A percentile compares a stretch with the other conserved stretches of the same genome.
Conservation (phyloP, 2,888 invertebrate species). For the Drosophila greeni region DNA sequence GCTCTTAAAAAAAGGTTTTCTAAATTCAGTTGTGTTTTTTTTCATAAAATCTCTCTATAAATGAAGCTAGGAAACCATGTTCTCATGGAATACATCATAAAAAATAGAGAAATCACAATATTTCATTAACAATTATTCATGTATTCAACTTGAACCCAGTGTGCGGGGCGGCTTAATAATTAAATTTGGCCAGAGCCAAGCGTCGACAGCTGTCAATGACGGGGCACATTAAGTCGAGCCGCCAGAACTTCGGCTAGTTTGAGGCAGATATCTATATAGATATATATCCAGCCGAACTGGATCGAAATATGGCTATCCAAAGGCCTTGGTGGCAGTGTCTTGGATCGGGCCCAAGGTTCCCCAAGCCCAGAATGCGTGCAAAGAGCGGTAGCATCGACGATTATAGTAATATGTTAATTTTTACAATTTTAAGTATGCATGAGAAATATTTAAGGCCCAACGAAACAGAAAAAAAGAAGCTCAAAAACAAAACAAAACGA, state of each 20-base stretch:
- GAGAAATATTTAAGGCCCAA: constrained; percentile 17
- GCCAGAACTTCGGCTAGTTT: constrained; percentile 3
- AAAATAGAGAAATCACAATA: no score
- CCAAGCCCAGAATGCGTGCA: not conserved
- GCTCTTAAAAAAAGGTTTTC: not conserved
- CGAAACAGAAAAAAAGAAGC: not conserved
- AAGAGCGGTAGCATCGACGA: constrained; percentile 12
- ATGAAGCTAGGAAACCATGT: not conserved
- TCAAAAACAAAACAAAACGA: constrained; percentile 2
- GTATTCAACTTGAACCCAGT: not conserved
- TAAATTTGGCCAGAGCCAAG: constrained; percentile 8
- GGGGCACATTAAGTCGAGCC: constrained; percentile 16
- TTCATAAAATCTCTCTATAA: not conserved
- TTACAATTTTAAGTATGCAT: constrained; percentile 23
- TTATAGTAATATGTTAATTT: constrained; percentile 28
- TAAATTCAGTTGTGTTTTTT: not conserved
- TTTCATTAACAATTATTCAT: no score
- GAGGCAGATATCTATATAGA: constrained; percentile 9
- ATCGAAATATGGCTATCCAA: constrained; percentile 1
- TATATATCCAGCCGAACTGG: constrained; percentile 7
- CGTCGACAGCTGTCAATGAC: constrained; percentile 21
- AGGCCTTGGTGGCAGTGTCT: constrained; percentile 12
- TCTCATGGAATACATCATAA: no score
- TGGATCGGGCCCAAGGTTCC: constrained; percentile 13
- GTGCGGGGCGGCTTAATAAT: constrained; percentile 6